phyloP scores from a whole-genome alignment of 2,113 vertebrate species.

The Acanthochromis polyacanthus region DNA sequence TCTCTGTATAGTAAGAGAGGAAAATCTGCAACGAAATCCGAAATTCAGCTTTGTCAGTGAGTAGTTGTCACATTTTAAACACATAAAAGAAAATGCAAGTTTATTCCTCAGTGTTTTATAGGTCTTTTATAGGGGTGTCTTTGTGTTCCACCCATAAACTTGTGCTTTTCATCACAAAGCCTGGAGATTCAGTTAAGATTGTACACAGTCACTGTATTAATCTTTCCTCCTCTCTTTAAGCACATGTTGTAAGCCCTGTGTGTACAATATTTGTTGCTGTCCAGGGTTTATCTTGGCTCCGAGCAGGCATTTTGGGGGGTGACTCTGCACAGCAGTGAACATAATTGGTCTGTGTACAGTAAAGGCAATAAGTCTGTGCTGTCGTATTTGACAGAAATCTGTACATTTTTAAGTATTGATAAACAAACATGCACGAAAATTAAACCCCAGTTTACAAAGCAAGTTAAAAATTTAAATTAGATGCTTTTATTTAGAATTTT shows the following conservation, averaged over 20 bases:
- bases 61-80: background rate
- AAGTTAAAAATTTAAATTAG: too few species aligned
- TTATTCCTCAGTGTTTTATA: background rate
- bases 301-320: too few species aligned
- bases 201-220: background rate
- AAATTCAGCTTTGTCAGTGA: background rate
- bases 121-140: conserved; percentile 12
- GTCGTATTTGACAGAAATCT: too few species aligned
- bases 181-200: conserved; percentile 33
- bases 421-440: too few species aligned
- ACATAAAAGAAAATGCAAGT: background rate
- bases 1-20: background rate
- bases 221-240: background rate
- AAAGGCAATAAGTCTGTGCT: too few species aligned
- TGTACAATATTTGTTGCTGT: background rate
- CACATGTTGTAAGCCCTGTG: background rate
- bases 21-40: background rate
- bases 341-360: too few species aligned
- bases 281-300: too few species aligned
- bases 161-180: conserved; percentile 47
- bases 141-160: conserved; percentile 58
- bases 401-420: too few species aligned
- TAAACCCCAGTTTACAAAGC: too few species aligned
- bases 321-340: too few species aligned
- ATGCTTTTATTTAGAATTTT: too few species aligned